Conservation (phyloP, 2,888 invertebrate genomes). For the Drosophila engyochracea region DNA sequence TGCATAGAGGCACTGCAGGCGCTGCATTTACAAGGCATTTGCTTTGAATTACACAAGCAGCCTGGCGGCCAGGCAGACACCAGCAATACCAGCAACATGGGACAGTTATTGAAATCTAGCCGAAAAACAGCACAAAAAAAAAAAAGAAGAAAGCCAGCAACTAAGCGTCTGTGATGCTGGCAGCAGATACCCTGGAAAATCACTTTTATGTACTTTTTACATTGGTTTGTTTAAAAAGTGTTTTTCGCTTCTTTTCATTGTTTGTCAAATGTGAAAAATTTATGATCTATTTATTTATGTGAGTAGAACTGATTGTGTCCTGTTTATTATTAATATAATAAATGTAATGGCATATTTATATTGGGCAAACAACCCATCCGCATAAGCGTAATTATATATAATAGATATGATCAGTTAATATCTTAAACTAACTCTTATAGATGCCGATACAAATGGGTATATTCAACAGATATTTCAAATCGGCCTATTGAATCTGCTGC, state of each 20-base stretch:
- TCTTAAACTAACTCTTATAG: neutral
- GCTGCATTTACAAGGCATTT: constrained; percentile 60
- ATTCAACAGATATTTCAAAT: neutral
- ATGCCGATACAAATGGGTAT: neutral
- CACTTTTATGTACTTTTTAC: neutral
- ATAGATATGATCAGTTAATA: neutral
- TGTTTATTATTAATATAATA: too few relatives aligned
- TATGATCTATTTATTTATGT: too few relatives aligned
- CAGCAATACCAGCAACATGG: constrained; percentile 35
- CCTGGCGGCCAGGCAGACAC: neutral
- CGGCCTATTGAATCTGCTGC: neutral
- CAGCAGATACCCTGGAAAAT: constrained; percentile 1
- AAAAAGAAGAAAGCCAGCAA: neutral
- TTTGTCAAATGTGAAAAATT: neutral
- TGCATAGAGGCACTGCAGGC: constrained; percentile 19
- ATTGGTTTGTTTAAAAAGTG: neutral
- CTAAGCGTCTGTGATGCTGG: neutral
- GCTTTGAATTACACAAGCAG: constrained; percentile 55
- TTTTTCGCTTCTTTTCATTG: neutral
- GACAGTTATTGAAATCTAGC: constrained; percentile 38
- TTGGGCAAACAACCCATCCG: too few relatives aligned
- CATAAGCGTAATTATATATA: too few relatives aligned
- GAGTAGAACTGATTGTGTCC: too few relatives aligned
- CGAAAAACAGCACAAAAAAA: neutral
- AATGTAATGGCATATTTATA: too few relatives aligned